phyloP scores from a whole-genome alignment of 1,140 invertebrate species.

The Drosophila sechellia region DNA sequence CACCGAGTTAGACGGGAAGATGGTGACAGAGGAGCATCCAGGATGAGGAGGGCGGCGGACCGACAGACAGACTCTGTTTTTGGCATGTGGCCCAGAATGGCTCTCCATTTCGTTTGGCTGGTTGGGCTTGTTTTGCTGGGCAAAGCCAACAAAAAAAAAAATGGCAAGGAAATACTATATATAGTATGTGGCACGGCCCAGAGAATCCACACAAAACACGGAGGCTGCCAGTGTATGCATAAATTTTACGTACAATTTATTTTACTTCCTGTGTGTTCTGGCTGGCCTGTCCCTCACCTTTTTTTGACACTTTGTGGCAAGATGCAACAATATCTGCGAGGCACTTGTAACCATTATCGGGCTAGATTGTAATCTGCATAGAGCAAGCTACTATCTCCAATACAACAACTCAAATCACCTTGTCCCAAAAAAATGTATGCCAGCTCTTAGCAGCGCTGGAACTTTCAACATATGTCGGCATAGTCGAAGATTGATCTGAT shows the following conservation, averaged over 20 bases:
- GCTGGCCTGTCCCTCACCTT: slow-evolving; percentile 26
- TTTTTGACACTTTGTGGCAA: slow-evolving; percentile 43
- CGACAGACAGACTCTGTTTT: slow-evolving; percentile 18
- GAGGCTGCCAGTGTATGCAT: slow-evolving; percentile 38
- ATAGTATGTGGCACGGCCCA: slow-evolving; percentile 6
- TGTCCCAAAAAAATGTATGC: slow-evolving; percentile 61
- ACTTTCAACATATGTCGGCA: slow-evolving; percentile 43
- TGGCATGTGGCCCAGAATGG: slow-evolving; percentile 53
- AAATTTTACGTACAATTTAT: slow-evolving; percentile 58
- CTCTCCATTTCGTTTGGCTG: slow-evolving; percentile 48
- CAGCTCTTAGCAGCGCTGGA: slow-evolving; percentile 47
- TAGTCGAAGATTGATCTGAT: slow-evolving; percentile 53
- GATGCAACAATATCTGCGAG: slow-evolving; percentile 31
- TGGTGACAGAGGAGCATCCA: slow-evolving; percentile 6
- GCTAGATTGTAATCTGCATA: slow-evolving; percentile 11
- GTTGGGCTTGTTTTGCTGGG: slow-evolving; percentile 44
- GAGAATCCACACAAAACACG: slow-evolving; percentile 18
- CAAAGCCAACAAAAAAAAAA: slow-evolving; percentile 36
- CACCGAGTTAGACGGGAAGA: slow-evolving; percentile 36
- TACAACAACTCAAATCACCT: slow-evolving; percentile 45
- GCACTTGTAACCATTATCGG: slow-evolving; percentile 14
- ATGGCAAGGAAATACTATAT: slow-evolving; percentile 15
- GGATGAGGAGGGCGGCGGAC: neutral
- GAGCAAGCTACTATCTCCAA: slow-evolving; percentile 32
- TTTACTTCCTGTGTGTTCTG: slow-evolving; percentile 31